Conservation (phyloP, 1,140 invertebrate species). For the Zophobas atratus region DNA sequence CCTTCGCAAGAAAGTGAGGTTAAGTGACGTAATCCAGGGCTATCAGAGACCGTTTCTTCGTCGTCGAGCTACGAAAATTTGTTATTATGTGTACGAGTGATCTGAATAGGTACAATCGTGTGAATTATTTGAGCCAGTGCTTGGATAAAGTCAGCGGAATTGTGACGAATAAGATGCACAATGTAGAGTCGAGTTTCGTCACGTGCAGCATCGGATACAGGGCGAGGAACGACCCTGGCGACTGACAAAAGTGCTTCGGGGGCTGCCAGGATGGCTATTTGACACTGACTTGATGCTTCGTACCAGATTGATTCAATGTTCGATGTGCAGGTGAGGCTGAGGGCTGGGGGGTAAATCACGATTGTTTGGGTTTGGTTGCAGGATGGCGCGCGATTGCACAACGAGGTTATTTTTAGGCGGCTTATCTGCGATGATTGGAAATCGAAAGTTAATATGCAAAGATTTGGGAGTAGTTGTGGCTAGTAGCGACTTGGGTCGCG, state of each 20-base stretch:
- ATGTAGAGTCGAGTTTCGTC: conserved; percentile 61
- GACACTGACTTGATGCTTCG: conserved; percentile 63
- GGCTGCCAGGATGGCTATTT: conserved; percentile 60
- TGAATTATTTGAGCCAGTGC: conserved; percentile 50
- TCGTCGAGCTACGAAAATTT: conserved; percentile 51
- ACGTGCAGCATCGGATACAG: conserved; percentile 62
- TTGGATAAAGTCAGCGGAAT: conserved; percentile 62
- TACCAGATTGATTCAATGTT: conserved; percentile 51
- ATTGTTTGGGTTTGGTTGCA: no score
- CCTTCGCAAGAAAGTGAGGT: conserved; percentile 56
- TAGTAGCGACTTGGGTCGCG: no score
- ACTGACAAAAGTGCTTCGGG: conserved; percentile 62
- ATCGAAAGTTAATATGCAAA: no score
- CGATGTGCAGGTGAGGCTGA: conserved; percentile 53
- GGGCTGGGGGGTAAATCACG: not conserved
- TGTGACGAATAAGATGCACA: conserved; percentile 64
- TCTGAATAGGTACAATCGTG: conserved; percentile 59
- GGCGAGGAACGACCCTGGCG: conserved; percentile 66
- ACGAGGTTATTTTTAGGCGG: no score
- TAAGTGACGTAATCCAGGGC: conserved; percentile 41
- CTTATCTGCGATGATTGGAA: no score
- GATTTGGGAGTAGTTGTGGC: no score
- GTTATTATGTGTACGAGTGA: conserved; percentile 63
- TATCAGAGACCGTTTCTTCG: conserved; percentile 26
- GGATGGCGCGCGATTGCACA: no score